These are phyloP conservation scores for Venturia canescens DNA, from an alignment of 1,140 invertebrate genomes.

Conservation along the genomic window DNA sequence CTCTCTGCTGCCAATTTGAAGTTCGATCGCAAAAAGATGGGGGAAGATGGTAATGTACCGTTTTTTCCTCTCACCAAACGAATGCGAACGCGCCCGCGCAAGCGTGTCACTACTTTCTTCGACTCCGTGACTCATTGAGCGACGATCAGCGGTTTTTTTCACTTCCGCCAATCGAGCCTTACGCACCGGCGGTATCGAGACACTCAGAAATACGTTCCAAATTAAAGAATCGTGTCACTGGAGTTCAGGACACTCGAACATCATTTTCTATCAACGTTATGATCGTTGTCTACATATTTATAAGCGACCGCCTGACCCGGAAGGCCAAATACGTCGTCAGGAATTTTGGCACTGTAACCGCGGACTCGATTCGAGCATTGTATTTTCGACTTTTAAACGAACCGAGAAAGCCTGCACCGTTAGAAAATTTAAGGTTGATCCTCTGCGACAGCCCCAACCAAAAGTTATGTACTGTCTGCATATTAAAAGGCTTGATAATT, in stretches of 20 bases:
- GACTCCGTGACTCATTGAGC: neutral
- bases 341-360: neutral
- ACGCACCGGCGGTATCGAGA: neutral
- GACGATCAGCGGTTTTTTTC: constrained; percentile 5
- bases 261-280: neutral
- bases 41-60: neutral
- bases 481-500: no score
- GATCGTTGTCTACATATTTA: neutral
- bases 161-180: neutral
- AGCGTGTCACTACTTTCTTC: neutral
- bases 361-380: no score
- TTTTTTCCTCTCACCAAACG: neutral
- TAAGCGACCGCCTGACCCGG: neutral
- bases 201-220: neutral
- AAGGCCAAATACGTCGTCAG: neutral
- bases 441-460: no score
- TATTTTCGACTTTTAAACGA: no score
- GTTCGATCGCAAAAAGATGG: neutral
- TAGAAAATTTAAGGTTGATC: no score
- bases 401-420: no score
- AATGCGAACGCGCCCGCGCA: neutral
- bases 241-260: neutral
- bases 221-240: neutral
- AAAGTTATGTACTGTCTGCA: no score
- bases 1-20: no score